These are phyloP conservation scores for Charanyca ferruginea DNA, from an alignment of 2,888 invertebrate species.

Conservation along the genomic window DNA sequence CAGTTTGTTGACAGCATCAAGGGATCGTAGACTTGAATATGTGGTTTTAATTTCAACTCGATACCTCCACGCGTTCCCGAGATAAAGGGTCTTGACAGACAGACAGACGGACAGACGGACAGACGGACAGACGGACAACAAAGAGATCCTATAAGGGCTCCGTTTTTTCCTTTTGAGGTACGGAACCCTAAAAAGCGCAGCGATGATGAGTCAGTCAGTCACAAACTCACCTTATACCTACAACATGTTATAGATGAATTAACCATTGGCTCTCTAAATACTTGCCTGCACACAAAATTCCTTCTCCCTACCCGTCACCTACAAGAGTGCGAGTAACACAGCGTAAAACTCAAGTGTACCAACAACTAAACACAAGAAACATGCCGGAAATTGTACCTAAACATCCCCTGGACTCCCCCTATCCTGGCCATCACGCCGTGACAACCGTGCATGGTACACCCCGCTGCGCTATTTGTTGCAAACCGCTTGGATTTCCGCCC, in stretches of 20 bases:
- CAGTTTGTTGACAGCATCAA: too few species aligned
- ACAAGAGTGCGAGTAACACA: slow-evolving; percentile 27
- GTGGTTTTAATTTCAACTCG: too few species aligned
- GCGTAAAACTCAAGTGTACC: slow-evolving; percentile 46
- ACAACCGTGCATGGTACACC: slow-evolving; percentile 67
- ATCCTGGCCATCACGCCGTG: slow-evolving; percentile 68
- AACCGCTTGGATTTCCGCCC: slow-evolving; percentile 80
- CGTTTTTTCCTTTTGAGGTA: too few species aligned
- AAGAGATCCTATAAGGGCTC: too few species aligned
- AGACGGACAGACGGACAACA: too few species aligned
- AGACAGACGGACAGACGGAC: too few species aligned
- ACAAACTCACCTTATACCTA: too few species aligned
- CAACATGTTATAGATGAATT: background rate
- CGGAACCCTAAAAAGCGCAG: too few species aligned
- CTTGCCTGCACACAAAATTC: background rate
- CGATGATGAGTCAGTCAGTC: too few species aligned
- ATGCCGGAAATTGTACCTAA: slow-evolving; percentile 65
- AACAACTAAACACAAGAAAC: slow-evolving; percentile 63
- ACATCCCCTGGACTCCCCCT: slow-evolving; percentile 49
- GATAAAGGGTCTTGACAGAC: too few species aligned
- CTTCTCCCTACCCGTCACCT: slow-evolving; percentile 14
- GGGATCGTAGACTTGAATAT: too few species aligned
- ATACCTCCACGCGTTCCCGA: too few species aligned
- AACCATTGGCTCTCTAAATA: background rate
- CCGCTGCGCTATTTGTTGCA: slow-evolving; percentile 82